Evolutionary conservation across 2,113 vertebrate genomes (phyloP).

Genomic region (Erythrocebus patas): DNA sequence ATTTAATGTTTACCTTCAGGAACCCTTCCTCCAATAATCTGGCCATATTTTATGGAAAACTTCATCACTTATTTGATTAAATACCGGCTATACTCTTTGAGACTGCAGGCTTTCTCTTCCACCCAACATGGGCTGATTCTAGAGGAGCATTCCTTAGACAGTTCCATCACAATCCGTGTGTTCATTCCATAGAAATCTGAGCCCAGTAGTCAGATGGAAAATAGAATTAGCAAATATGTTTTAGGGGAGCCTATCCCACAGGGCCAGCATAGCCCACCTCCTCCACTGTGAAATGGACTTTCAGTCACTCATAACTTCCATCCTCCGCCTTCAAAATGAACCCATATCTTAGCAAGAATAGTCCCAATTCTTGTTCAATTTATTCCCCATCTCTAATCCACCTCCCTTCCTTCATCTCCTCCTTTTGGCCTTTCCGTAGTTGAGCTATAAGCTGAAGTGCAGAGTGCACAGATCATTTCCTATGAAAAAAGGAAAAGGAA

Average conservation of each 20-base stretch:
- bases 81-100: neutral
- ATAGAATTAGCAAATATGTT: neutral
- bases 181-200: neutral
- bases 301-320: neutral
- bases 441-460: neutral
- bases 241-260: neutral
- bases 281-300: neutral
- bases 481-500: neutral
- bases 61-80: neutral
- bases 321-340: neutral
- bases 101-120: neutral
- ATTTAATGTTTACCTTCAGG: neutral
- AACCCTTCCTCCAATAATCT: neutral
- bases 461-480: neutral
- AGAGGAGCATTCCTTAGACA: neutral
- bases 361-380: neutral
- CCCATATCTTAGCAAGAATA: neutral
- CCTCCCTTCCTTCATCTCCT: neutral
- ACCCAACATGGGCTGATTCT: neutral
- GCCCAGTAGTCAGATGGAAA: neutral
- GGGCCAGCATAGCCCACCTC: neutral
- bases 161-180: neutral
- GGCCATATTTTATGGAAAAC: neutral
- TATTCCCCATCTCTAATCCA: neutral
- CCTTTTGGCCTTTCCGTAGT: neutral